phyloP scores from a whole-genome alignment of 2,888 invertebrate species.

The Hypolimnas misippus region DNA sequence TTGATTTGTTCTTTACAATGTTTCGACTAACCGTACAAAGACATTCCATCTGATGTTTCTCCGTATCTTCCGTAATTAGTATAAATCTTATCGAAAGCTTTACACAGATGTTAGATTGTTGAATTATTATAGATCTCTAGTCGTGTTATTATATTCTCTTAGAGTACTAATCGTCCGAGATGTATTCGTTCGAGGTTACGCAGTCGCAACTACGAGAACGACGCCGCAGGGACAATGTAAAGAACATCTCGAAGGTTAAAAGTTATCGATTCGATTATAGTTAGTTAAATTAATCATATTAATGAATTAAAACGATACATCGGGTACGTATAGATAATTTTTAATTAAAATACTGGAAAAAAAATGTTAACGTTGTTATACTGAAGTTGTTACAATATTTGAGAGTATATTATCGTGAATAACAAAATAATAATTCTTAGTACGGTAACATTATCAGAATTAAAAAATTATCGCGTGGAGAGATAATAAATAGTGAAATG shows the following conservation, averaged over 20 bases:
- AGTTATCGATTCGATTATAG: slow-evolving; percentile 66
- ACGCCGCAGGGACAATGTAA: slow-evolving; percentile 44
- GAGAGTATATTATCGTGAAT: slow-evolving; percentile 82
- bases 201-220: not conserved
- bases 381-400: slow-evolving; percentile 84
- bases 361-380: slow-evolving; percentile 84
- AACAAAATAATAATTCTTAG: slow-evolving; percentile 67
- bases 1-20: slow-evolving; percentile 50
- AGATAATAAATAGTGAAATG: slow-evolving; percentile 68
- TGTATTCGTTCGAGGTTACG: slow-evolving; percentile 23
- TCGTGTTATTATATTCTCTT: slow-evolving; percentile 39
- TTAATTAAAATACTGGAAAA: slow-evolving; percentile 67
- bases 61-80: slow-evolving; percentile 29
- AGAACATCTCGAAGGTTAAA: slow-evolving; percentile 49
- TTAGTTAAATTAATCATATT: slow-evolving; percentile 72
- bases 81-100: slow-evolving; percentile 37
- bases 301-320: slow-evolving; percentile 56
- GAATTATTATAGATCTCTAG: slow-evolving; percentile 39
- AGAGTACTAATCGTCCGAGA: slow-evolving; percentile 28
- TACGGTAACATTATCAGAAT: slow-evolving; percentile 64
- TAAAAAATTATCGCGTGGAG: slow-evolving; percentile 63
- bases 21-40: slow-evolving; percentile 29
- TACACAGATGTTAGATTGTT: slow-evolving; percentile 41
- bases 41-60: slow-evolving; percentile 50
- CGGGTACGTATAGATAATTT: slow-evolving; percentile 76